Evolutionary conservation across 1,140 invertebrate species (phyloP).

Genomic region (Branchinecta lindahli): DNA sequence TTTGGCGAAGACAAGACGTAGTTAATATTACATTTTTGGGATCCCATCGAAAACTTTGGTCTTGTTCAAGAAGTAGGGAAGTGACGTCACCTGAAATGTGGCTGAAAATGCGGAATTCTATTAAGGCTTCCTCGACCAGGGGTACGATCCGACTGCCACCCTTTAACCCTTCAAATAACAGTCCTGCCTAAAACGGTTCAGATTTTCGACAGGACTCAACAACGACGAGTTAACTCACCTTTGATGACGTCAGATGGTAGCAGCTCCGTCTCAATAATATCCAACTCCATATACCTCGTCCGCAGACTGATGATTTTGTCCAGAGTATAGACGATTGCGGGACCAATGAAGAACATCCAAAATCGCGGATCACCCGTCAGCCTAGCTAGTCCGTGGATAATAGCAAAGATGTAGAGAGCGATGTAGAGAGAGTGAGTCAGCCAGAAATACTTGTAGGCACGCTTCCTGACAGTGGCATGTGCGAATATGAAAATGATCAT

Average conservation of each 20-base stretch:
- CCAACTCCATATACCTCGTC: slow-evolving; percentile 81
- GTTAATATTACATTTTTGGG: too few species aligned
- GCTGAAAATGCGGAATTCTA: too few species aligned
- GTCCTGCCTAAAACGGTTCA: too few species aligned
- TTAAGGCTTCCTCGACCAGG: too few species aligned
- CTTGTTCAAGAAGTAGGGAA: too few species aligned
- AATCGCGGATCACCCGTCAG: slow-evolving; percentile 83
- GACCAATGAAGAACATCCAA: slow-evolving; percentile 89
- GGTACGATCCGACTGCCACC: too few species aligned
- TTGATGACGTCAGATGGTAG: slow-evolving; percentile 89
- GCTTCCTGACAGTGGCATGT: slow-evolving; percentile 78
- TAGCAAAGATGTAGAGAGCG: slow-evolving; percentile 67
- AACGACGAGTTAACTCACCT: slow-evolving; percentile 15
- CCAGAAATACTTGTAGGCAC: slow-evolving; percentile 95
- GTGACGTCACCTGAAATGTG: too few species aligned
- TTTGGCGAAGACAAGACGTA: too few species aligned
- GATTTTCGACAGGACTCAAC: too few species aligned
- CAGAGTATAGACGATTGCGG: slow-evolving; percentile 51
- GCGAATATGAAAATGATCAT: slow-evolving; percentile 95
- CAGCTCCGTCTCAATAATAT: slow-evolving; percentile 87
- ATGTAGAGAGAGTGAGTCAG: slow-evolving; percentile 88
- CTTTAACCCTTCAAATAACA: too few species aligned
- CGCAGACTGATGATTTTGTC: slow-evolving; percentile 82
- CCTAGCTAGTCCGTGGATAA: slow-evolving; percentile 86
- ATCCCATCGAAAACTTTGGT: too few species aligned